Conservation (phyloP, 2,888 invertebrate species). For the Drosophila subquinaria region DNA sequence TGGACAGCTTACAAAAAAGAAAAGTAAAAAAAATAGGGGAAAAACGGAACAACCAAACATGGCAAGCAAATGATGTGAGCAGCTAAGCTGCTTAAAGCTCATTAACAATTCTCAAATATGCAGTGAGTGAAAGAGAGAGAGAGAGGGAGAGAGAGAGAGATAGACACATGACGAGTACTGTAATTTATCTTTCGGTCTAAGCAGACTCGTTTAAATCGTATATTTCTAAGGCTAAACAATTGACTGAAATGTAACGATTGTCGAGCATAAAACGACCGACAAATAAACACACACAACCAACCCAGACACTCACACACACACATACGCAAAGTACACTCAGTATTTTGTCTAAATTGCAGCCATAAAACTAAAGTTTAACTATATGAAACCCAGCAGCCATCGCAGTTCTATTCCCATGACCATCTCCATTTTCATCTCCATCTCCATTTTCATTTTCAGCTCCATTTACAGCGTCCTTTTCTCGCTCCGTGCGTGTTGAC, state of each 20-base stretch:
- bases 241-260: slow-evolving; percentile 75
- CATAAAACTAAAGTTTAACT: slow-evolving; percentile 81
- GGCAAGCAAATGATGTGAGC: slow-evolving; percentile 52
- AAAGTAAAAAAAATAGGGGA: neutral
- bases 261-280: slow-evolving; percentile 29
- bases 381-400: slow-evolving; percentile 51
- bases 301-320: slow-evolving; percentile 17
- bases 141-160: neutral
- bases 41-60: slow-evolving; percentile 35
- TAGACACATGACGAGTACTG: slow-evolving; percentile 52
- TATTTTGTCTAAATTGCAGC: slow-evolving; percentile 79
- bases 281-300: slow-evolving; percentile 30
- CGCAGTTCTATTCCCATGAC: slow-evolving; percentile 6
- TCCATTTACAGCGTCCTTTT: slow-evolving; percentile 30
- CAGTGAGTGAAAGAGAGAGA: neutral
- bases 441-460: slow-evolving; percentile 5
- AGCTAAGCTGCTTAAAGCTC: slow-evolving; percentile 73
- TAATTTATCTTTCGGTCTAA: slow-evolving; percentile 70
- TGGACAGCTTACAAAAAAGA: slow-evolving; percentile 20
- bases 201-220: slow-evolving; percentile 74
- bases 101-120: slow-evolving; percentile 65
- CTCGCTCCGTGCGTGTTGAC: slow-evolving; percentile 64
- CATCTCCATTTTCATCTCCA: slow-evolving; percentile 9
- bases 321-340: slow-evolving; percentile 30
- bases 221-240: slow-evolving; percentile 70